phyloP scores from a whole-genome alignment of 1,140 invertebrate genomes.

The Homarus americanus region DNA sequence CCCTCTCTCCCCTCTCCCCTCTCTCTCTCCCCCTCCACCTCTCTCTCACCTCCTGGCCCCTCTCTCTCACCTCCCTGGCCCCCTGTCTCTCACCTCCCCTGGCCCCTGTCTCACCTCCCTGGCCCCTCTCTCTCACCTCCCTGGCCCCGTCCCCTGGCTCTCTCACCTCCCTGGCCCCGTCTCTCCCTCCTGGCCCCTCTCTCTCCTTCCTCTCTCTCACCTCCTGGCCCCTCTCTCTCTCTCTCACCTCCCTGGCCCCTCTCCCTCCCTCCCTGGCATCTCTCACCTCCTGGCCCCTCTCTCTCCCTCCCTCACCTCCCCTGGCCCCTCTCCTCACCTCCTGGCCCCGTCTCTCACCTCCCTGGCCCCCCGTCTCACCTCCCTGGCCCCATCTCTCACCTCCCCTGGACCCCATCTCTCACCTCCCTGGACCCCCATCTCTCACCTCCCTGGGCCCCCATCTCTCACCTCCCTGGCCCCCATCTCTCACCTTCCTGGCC shows the following conservation, averaged over 20 bases:
- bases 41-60: neutral
- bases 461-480: neutral
- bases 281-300: too few species aligned
- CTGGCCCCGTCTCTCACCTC: neutral
- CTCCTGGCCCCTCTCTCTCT: neutral
- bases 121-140: neutral
- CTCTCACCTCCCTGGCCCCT: too few species aligned
- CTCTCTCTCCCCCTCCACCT: neutral
- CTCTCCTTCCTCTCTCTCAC: neutral
- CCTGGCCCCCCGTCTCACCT: neutral
- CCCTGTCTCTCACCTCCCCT: neutral
- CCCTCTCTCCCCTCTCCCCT: neutral
- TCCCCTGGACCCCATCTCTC: neutral
- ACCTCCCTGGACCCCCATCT: neutral
- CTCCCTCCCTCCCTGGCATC: too few species aligned
- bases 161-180: too few species aligned
- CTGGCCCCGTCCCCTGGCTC: too few species aligned
- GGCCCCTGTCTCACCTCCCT: neutral
- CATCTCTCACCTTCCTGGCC: conserved; percentile 81
- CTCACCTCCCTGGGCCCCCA: neutral
- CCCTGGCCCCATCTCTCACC: neutral
- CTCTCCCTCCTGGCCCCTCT: too few species aligned
- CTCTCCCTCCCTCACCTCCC: neutral
- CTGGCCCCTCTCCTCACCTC: neutral
- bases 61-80: too few species aligned